A percentile compares a stretch with the other conserved stretches of the same genome.
These are phyloP conservation scores for Xestia ashworthii DNA, from an alignment of 2,888 invertebrate species.

Conservation along the genomic window DNA sequence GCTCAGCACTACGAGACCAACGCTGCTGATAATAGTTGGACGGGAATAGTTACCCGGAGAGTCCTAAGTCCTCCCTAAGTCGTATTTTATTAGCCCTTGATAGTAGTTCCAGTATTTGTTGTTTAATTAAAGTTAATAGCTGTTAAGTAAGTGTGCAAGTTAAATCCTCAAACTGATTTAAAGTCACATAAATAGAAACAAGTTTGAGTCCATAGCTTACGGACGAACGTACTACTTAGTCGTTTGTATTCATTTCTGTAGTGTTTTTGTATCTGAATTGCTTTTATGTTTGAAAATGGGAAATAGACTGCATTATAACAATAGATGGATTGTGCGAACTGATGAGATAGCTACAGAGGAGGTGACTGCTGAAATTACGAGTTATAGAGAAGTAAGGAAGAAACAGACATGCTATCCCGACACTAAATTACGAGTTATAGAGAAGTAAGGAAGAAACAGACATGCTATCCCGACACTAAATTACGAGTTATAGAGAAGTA, in stretches of 20 bases:
- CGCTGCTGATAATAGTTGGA: background rate
- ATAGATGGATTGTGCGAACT: background rate
- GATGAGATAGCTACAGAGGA: background rate
- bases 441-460: background rate
- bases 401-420: background rate
- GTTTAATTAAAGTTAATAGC: slow-evolving; percentile 58
- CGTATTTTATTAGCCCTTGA: slow-evolving; percentile 40
- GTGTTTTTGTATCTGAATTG: background rate
- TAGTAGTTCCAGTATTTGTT: slow-evolving; percentile 54
- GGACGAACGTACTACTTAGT: background rate
- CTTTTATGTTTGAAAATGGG: background rate
- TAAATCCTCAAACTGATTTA: slow-evolving; percentile 60
- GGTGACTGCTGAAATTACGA: background rate
- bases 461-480: background rate
- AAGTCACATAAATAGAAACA: slow-evolving; percentile 62
- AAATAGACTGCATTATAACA: background rate
- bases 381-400: background rate
- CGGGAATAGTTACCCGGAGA: background rate
- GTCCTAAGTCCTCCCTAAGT: slow-evolving; percentile 25
- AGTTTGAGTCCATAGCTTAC: slow-evolving; percentile 53
- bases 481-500: background rate
- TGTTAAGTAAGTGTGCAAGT: slow-evolving; percentile 55
- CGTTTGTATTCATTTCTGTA: slow-evolving; percentile 47
- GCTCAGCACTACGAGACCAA: background rate
- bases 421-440: background rate